Evolutionary conservation across 2,888 invertebrate genomes (phyloP), one percentile per base, ranked within the genome.

Genomic region (Drosophila hamatofila): DNA sequence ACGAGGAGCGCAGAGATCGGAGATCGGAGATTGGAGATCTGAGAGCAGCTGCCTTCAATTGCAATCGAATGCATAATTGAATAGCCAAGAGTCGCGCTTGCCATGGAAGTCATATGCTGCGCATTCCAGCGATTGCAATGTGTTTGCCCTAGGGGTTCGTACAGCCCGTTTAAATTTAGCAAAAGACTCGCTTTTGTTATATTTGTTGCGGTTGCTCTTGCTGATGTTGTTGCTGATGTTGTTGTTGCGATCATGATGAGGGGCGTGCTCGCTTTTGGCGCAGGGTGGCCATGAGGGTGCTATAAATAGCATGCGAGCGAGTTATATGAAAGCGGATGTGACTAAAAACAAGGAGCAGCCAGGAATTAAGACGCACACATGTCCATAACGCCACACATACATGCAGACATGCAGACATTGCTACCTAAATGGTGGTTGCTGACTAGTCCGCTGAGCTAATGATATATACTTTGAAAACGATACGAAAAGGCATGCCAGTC

Each of bases 241-340:
- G 23, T 41, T 60, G 54, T 49, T 9, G 46, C 27, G 71, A 70
- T 77, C 75, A 42, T 51, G 57, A 2, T 27, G 30, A 67, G 79
- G 75, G 71, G 80, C 80, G 76, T 80, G 33, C 16, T 33, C 65
- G 51, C 52, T 39, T 56, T 48, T 23, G 44, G 74, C 42, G 61
- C 64, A 74, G 80, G 76, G 72, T 80, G 76, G 66, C 69, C 80
- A 68, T 67, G 80, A 62, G 84, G 81, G 72, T 75, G 69, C 81
- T 81, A 81, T 75, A 81, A 81, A 81, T 81, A 81, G 81, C 84
- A 72, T 51, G 64, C 27, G 64, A 81, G 62, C 78, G 48, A 69
- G 60, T 67, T 69, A 72, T 69, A 72, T 67, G 68, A 52, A 52
- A 81, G 56, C 84, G 84, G 81, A 81, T 83, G 78, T 74, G 54